These are phyloP conservation scores for Taurulus bubalis DNA, from an alignment of 2,113 vertebrate genomes.

Conservation along the genomic window DNA sequence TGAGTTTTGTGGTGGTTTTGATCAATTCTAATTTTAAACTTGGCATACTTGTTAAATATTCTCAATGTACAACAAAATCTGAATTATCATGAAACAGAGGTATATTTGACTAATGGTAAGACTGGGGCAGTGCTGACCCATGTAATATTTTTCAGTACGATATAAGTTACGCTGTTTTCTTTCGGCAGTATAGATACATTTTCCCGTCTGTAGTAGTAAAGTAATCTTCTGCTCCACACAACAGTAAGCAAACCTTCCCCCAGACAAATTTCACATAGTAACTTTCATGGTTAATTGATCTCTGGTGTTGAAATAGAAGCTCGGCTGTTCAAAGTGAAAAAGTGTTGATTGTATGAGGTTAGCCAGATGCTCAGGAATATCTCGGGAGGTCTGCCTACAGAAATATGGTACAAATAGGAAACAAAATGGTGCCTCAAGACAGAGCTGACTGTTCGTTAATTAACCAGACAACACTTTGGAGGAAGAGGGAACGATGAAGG, in stretches of 20 bases:
- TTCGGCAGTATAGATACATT: conserved; percentile 39
- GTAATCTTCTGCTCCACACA: conserved; percentile 42
- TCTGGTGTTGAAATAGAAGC: conserved; percentile 49
- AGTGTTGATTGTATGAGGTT: conserved; percentile 22
- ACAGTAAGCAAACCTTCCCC: conserved; percentile 29
- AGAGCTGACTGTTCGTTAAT: conserved; percentile 53
- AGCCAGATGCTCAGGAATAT: conserved; percentile 48
- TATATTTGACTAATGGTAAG: not conserved
- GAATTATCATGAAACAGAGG: conserved; percentile 2
- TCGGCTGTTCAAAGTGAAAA: conserved; percentile 45
- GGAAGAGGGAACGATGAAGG: conserved; percentile 49
- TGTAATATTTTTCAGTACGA: conserved; percentile 32
- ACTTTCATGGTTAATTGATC: conserved; percentile 60
- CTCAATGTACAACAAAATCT: not conserved
- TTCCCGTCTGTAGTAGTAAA: conserved; percentile 48
- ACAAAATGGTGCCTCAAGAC: conserved; percentile 42
- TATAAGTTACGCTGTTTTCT: conserved; percentile 35
- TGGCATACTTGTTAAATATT: not conserved
- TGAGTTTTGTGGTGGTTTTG: not conserved
- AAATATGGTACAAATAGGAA: conserved; percentile 55
- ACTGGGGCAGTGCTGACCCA: conserved; percentile 10
- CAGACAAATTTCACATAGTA: conserved; percentile 49
- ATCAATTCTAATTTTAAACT: not conserved
- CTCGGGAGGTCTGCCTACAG: conserved; percentile 50
- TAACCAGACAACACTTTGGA: conserved; percentile 47